These are phyloP conservation scores for Octodonta nipae DNA, from an alignment of 2,888 invertebrate species.

Conservation along the genomic window DNA sequence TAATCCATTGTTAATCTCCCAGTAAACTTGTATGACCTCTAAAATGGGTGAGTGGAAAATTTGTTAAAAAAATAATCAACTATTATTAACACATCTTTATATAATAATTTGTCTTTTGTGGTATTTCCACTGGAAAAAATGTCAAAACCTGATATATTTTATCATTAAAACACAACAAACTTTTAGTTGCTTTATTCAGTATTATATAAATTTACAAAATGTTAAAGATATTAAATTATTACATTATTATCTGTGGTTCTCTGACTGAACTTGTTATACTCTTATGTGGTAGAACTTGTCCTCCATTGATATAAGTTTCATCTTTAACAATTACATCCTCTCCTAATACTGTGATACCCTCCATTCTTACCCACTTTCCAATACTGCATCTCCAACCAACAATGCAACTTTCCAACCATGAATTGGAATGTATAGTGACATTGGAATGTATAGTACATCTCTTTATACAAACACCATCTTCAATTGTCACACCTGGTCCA, in stretches of 20 bases:
- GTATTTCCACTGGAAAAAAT: too few relatives aligned
- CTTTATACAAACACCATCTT: slow-evolving; percentile 94
- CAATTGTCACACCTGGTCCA: slow-evolving; percentile 81
- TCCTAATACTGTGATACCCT: slow-evolving; percentile 92
- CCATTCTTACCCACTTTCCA: slow-evolving; percentile 96
- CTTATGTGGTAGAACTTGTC: slow-evolving; percentile 85
- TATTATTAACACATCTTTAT: too few relatives aligned
- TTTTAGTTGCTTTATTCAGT: too few relatives aligned
- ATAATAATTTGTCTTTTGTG: too few relatives aligned
- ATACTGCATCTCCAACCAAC: slow-evolving; percentile 92
- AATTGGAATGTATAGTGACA: slow-evolving; percentile 72
- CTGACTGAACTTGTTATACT: slow-evolving; percentile 81
- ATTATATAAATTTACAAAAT: too few relatives aligned
- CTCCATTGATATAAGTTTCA: slow-evolving; percentile 95
- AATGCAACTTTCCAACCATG: slow-evolving; percentile 93
- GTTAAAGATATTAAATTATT: slow-evolving; percentile 17
- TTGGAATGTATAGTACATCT: slow-evolving; percentile 80
- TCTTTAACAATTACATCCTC: slow-evolving; percentile 98
- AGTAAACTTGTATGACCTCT: too few relatives aligned
- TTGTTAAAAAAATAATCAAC: too few relatives aligned
- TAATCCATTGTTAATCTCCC: too few relatives aligned
- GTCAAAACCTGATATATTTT: too few relatives aligned
- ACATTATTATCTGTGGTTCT: slow-evolving; percentile 98
- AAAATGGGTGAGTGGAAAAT: too few relatives aligned
- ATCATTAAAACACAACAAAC: too few relatives aligned